Percentiles rank a stretch among this genome's conserved stretches.
Evolutionary conservation across 2,797 vertebrate species (phyloP).

Genomic region (Chiroxiphia lanceolata): DNA sequence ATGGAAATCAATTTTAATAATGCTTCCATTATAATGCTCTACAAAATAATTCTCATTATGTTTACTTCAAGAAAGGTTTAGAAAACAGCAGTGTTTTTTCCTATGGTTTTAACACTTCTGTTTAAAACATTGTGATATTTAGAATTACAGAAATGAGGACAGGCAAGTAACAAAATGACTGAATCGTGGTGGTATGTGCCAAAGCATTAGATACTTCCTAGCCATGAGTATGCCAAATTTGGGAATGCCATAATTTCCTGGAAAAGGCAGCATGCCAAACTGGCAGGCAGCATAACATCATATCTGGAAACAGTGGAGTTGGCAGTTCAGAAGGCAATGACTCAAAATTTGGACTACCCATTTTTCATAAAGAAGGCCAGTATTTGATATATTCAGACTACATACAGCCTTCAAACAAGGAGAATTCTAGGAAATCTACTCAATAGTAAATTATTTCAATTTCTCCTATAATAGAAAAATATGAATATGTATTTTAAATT

Average conservation of each 20-base stretch:
- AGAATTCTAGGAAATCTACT: not conserved
- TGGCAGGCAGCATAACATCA: not conserved
- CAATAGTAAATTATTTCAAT: not conserved
- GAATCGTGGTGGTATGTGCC: not conserved
- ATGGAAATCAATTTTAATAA: not conserved
- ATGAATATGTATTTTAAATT: not conserved
- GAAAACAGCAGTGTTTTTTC: not conserved
- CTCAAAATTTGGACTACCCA: not conserved
- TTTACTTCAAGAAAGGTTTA: not conserved
- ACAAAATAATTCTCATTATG: not conserved
- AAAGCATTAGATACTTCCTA: not conserved
- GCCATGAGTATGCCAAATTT: not conserved
- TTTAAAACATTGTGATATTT: constrained; percentile 6
- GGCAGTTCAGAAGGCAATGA: not conserved
- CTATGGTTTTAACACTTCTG: not conserved
- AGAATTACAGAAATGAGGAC: not conserved
- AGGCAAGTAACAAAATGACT: not conserved
- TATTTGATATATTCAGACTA: not conserved
- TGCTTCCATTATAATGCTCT: not conserved
- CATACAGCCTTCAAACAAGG: not conserved
- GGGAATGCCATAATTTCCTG: not conserved
- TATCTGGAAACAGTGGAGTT: not conserved
- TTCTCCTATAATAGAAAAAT: not conserved
- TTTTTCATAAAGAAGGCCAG: not conserved
- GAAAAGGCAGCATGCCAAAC: not conserved